Percentiles rank a stretch among this genome's conserved stretches.
These are phyloP conservation scores for Pachyramphus minor DNA, from an alignment of 2,113 vertebrate species.

Conservation along the genomic window DNA sequence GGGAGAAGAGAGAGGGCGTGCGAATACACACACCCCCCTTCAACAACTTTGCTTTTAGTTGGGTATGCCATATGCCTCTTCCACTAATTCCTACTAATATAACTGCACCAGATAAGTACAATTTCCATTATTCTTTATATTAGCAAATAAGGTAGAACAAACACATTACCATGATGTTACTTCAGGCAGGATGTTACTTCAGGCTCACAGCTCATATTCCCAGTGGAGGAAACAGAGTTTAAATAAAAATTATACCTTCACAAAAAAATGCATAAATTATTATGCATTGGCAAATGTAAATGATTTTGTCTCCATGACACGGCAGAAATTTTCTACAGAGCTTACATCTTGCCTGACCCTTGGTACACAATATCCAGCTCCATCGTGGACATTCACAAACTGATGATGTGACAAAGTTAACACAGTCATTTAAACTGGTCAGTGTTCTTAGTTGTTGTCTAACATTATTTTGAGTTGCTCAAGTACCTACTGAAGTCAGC, in stretches of 20 bases:
- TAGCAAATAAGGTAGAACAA: neutral
- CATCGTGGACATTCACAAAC: neutral
- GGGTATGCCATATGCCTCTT: neutral
- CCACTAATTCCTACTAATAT: neutral
- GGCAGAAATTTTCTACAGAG: neutral
- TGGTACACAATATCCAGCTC: neutral
- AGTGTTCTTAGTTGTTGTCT: neutral
- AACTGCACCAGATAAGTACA: neutral
- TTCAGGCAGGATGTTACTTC: neutral
- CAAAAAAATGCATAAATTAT: neutral
- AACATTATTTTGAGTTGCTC: neutral
- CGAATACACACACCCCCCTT: no score
- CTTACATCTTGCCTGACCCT: neutral
- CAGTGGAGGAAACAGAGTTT: neutral
- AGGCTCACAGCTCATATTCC: neutral
- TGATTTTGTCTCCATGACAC: neutral
- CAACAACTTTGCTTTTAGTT: neutral
- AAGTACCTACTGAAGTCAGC: neutral
- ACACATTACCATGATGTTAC: neutral
- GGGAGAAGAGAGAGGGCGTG: rapidly evolving
- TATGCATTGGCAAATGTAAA: neutral
- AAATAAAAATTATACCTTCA: neutral
- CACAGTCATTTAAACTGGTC: neutral
- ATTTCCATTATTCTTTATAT: neutral
- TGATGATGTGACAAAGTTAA: neutral